These are phyloP conservation scores for Pseudococcus jackbeardsleyi DNA, from an alignment of 2,888 invertebrate species.

Conservation along the genomic window DNA sequence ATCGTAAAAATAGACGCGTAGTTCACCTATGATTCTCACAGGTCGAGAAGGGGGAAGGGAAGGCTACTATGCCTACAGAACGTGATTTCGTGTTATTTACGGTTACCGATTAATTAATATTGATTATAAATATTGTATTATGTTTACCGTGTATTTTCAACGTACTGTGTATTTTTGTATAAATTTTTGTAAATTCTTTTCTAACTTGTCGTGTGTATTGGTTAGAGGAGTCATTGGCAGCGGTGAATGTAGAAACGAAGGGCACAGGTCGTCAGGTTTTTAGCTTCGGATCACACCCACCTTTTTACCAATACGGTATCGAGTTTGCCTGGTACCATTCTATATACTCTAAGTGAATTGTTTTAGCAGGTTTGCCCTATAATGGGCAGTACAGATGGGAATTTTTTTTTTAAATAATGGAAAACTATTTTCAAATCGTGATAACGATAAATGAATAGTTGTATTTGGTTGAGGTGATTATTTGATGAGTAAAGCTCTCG, in stretches of 20 bases:
- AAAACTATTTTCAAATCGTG: not conserved
- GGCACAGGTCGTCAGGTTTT: constrained; percentile 13
- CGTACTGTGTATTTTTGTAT: not conserved
- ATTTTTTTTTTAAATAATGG: not conserved
- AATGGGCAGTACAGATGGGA: not conserved
- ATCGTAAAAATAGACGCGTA: not conserved
- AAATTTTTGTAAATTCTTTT: constrained; percentile 2
- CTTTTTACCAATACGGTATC: not conserved
- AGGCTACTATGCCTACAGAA: not conserved
- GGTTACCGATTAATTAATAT: constrained; percentile 12
- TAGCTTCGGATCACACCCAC: constrained; percentile 41
- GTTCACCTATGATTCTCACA: not conserved
- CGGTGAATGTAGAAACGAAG: constrained; percentile 13
- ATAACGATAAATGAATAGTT: not conserved
- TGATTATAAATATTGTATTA: constrained; percentile 4
- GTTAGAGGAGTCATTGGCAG: not conserved
- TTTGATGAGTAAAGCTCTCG: not conserved
- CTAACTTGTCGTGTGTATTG: not conserved
- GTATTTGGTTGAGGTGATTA: not conserved
- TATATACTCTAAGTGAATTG: not conserved
- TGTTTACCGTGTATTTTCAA: no score
- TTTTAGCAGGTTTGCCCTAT: not conserved
- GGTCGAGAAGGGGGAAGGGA: not conserved
- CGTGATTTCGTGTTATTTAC: constrained; percentile 35
- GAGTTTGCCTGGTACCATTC: not conserved